Conservation (phyloP, 2,888 invertebrate species). For the Polyommatus icarus region DNA sequence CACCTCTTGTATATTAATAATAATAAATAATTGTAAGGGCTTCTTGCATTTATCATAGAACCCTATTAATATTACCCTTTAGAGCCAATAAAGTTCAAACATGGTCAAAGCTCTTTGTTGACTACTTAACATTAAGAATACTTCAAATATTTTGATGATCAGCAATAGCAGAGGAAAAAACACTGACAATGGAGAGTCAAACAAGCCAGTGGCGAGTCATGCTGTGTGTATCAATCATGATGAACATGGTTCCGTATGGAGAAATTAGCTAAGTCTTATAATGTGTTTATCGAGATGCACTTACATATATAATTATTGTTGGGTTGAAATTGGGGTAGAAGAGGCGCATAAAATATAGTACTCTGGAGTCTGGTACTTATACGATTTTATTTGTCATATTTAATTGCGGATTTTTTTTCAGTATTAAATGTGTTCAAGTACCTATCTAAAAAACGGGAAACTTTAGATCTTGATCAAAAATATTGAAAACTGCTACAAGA, state of each 20-base stretch:
- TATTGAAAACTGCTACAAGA: too few relatives aligned
- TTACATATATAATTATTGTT: too few relatives aligned
- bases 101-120: conserved; percentile 28
- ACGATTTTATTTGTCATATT: too few relatives aligned
- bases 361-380: too few relatives aligned
- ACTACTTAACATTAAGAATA: conserved; percentile 45
- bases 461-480: too few relatives aligned
- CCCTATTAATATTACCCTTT: not conserved
- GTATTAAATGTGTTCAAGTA: too few relatives aligned
- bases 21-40: too few relatives aligned
- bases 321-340: too few relatives aligned
- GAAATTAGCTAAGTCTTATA: not conserved
- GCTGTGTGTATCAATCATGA: conserved; percentile 43
- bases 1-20: too few relatives aligned
- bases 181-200: conserved; percentile 39
- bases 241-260: conserved; percentile 17
- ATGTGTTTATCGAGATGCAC: not conserved
- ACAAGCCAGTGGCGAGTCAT: conserved; percentile 47
- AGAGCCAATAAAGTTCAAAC: not conserved
- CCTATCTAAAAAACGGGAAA: too few relatives aligned
- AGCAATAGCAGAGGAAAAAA: conserved; percentile 32
- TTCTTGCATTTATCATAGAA: not conserved
- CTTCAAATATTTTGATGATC: conserved; percentile 14
- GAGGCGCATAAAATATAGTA: too few relatives aligned
- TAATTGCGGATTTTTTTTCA: too few relatives aligned